Percentiles rank a stretch among this genome's conserved stretches.
Evolutionary conservation across 2,797 vertebrate species (phyloP).

Genomic region (Anguilla megastoma): DNA sequence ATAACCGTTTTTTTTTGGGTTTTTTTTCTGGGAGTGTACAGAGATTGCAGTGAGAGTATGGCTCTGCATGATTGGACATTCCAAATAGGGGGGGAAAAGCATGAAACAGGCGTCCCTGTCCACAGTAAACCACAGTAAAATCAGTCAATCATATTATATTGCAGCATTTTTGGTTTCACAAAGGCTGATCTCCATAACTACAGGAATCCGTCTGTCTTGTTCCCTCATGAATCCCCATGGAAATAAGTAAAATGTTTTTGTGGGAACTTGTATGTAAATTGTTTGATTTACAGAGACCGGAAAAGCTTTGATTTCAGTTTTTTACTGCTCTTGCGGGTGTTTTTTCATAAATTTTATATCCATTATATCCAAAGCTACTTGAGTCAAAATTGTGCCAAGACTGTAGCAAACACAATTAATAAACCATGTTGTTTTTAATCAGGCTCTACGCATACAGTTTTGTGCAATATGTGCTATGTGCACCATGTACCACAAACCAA

Average conservation of each 20-base stretch:
- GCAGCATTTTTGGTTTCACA: not conserved
- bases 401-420: constrained; percentile 36
- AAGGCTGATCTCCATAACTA: not conserved
- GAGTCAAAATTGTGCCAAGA: not conserved
- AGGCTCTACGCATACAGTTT: constrained; percentile 13
- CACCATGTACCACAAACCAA: not conserved
- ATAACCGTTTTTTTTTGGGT: not conserved
- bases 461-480: constrained; percentile 2
- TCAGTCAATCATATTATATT: not conserved
- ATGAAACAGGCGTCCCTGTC: not conserved
- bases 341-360: not conserved
- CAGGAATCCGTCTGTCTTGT: not conserved
- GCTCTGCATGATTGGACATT: not conserved
- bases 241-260: not conserved
- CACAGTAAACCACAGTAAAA: not conserved
- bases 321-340: not conserved
- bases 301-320: not conserved
- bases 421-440: constrained; percentile 36
- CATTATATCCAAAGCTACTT: not conserved
- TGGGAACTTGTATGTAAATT: not conserved
- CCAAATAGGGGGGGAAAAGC: not conserved
- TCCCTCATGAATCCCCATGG: not conserved
- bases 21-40: not conserved
- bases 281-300: not conserved
- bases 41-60: not conserved